A percentile compares a stretch with the other conserved stretches of the same genome.
Conservation (phyloP, 2,797 vertebrate genomes). For the Margarornis squamiger region DNA sequence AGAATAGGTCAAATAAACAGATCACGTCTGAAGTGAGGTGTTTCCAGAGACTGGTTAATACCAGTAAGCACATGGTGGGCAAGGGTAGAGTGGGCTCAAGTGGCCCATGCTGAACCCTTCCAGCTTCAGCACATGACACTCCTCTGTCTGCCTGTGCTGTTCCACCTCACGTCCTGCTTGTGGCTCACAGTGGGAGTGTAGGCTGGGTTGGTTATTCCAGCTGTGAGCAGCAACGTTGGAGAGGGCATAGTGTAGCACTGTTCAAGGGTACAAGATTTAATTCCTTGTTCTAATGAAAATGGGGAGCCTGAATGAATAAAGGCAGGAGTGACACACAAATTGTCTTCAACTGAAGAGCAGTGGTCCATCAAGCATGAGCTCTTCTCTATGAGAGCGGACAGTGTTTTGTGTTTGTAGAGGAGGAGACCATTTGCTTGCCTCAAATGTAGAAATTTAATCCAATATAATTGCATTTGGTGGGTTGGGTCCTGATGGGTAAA, state of each 20-base stretch:
- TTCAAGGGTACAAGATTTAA: neutral
- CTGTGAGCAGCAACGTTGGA: neutral
- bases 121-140: fast-evolving
- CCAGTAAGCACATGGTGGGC: neutral
- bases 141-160: neutral
- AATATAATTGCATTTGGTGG: neutral
- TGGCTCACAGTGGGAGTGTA: neutral
- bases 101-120: neutral
- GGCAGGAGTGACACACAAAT: neutral
- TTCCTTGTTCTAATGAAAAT: neutral
- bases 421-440: fast-evolving
- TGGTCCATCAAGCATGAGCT: neutral
- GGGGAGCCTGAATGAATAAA: neutral
- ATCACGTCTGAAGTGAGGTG: neutral
- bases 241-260: neutral
- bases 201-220: neutral
- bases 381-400: neutral
- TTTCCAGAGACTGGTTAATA: neutral
- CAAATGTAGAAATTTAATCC: neutral
- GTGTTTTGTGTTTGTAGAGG: neutral
- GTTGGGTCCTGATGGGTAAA: neutral
- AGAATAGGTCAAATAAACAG: neutral
- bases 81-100: neutral
- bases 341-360: neutral
- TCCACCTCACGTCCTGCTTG: fast-evolving